phyloP scores from a whole-genome alignment of 2,888 invertebrate genomes.

The Metopia argyrocephala region DNA sequence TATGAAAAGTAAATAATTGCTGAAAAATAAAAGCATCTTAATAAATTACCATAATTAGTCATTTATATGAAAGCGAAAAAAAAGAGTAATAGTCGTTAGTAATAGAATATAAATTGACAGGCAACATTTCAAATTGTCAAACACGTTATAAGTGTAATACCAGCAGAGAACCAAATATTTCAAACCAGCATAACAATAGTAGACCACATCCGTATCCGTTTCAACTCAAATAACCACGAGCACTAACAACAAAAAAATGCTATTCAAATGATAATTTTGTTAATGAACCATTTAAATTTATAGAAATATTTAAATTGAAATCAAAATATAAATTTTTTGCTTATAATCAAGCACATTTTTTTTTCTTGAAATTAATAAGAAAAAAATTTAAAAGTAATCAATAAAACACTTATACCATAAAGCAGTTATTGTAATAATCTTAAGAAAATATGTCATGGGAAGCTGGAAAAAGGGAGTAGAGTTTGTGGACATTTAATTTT shows the following conservation, averaged over 20 bases:
- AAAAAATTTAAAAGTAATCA: too few species aligned
- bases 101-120: conserved; percentile 15
- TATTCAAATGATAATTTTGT: neutral
- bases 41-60: neutral
- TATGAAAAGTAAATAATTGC: too few species aligned
- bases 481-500: too few species aligned
- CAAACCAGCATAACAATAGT: neutral
- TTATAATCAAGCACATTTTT: too few species aligned
- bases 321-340: too few species aligned
- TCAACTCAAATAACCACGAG: neutral
- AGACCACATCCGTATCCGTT: conserved; percentile 42
- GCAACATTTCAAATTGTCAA: neutral
- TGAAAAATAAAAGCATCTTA: neutral
- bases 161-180: too few species aligned
- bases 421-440: too few species aligned
- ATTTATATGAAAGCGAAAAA: neutral
- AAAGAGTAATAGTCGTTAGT: conserved; percentile 1
- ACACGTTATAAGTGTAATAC: conserved; percentile 4
- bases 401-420: too few species aligned
- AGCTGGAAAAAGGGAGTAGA: too few species aligned
- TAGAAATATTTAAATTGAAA: neutral
- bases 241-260: neutral
- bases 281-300: conserved; percentile 9
- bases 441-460: too few species aligned
- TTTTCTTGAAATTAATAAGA: too few species aligned